phyloP scores from a whole-genome alignment of 2,113 vertebrate genomes.

The Camelus dromedarius region DNA sequence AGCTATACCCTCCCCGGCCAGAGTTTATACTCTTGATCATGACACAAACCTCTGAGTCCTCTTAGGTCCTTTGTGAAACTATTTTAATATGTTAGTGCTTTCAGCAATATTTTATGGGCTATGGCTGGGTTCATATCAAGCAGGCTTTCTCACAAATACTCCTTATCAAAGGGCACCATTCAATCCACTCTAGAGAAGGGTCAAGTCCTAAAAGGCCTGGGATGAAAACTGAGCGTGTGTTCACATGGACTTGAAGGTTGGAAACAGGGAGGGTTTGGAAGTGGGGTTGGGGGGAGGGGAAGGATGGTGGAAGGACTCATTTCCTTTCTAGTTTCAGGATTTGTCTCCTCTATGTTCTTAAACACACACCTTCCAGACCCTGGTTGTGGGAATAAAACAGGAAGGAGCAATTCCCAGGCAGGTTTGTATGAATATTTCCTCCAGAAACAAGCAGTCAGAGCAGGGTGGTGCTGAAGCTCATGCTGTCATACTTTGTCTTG shows the following conservation, averaged over 20 bases:
- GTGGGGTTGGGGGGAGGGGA: not conserved
- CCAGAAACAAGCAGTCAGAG: conserved; percentile 9
- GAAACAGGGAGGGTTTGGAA: not conserved
- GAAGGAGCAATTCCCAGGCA: not conserved
- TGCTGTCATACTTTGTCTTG: conserved; percentile 22
- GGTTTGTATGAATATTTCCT: not conserved
- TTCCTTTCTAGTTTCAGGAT: conserved; percentile 46
- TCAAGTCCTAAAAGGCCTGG: conserved; percentile 35
- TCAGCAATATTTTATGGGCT: conserved; percentile 42
- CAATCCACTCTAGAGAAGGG: not conserved
- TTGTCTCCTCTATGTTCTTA: conserved; percentile 35
- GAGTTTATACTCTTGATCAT: conserved; percentile 2
- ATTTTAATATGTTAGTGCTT: conserved; percentile 55
- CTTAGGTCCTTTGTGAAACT: conserved; percentile 38
- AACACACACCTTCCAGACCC: not conserved
- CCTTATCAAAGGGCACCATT: not conserved
- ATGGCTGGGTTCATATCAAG: not conserved
- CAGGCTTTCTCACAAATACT: conserved; percentile 20
- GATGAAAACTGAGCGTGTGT: not conserved
- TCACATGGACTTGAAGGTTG: not conserved
- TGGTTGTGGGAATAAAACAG: not conserved
- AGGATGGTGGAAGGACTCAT: not conserved
- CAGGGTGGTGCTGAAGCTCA: not conserved
- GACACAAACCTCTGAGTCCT: not conserved
- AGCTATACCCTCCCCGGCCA: too few species aligned